Conservation (phyloP, 2,113 vertebrate species). For the Rutilus rutilus region DNA sequence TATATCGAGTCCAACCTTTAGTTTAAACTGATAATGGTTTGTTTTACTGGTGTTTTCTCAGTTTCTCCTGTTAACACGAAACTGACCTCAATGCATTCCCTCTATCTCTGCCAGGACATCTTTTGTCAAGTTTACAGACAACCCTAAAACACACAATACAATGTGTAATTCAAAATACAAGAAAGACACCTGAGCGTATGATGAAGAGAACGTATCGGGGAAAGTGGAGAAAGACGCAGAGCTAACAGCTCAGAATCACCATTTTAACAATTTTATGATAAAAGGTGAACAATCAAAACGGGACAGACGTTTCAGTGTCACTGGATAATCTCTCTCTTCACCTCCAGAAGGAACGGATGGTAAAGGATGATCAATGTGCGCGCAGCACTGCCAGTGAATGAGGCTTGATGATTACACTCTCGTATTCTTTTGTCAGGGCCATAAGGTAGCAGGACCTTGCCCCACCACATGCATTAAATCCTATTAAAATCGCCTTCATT, state of each 20-base stretch:
- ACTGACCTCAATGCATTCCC: too few species aligned
- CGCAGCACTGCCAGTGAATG: constrained; percentile 53
- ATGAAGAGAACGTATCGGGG: too few species aligned
- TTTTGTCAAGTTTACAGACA: too few species aligned
- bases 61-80: too few species aligned
- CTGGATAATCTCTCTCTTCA: constrained; percentile 29
- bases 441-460: constrained; percentile 57
- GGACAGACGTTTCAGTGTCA: background rate
- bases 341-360: constrained; percentile 29
- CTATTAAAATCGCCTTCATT: constrained; percentile 67
- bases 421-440: constrained; percentile 55
- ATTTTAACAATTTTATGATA: background rate
- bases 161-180: background rate
- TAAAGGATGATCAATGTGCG: constrained; percentile 55
- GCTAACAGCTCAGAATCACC: background rate
- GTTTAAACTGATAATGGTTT: too few species aligned
- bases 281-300: background rate
- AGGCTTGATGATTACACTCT: constrained; percentile 59
- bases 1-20: too few species aligned
- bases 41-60: too few species aligned
- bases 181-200: background rate
- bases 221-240: background rate
- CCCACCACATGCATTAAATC: constrained; percentile 66
- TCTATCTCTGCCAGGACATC: too few species aligned
- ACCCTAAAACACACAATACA: background rate